Percentiles rank a stretch among this genome's conserved stretches.
phyloP scores from a whole-genome alignment of 2,888 invertebrate genomes.

The Protodeltote pygarga region DNA sequence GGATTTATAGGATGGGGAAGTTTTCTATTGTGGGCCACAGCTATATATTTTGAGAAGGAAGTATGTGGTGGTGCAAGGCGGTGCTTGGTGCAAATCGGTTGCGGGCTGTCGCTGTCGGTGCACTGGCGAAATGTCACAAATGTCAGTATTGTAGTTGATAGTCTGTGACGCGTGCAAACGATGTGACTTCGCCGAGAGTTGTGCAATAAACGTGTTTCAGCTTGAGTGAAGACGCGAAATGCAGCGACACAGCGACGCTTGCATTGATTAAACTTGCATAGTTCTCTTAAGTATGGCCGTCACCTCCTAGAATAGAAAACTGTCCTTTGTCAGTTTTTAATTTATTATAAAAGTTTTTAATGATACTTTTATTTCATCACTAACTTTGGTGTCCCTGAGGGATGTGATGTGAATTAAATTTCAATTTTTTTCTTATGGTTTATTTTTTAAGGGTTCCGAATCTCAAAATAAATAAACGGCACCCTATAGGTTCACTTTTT shows the following conservation, averaged over 20 bases:
- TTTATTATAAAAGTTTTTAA: too few species aligned
- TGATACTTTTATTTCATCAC: too few species aligned
- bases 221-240: slow-evolving; percentile 9
- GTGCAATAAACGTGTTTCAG: slow-evolving; percentile 22
- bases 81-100: slow-evolving; percentile 38
- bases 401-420: too few species aligned
- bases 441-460: too few species aligned
- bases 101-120: slow-evolving; percentile 22
- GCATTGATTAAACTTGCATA: neutral
- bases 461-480: too few species aligned
- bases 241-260: neutral
- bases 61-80: slow-evolving; percentile 36
- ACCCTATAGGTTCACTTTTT: too few species aligned
- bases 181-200: slow-evolving; percentile 9
- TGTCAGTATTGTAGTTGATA: slow-evolving; percentile 18
- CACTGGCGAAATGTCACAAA: slow-evolving; percentile 33
- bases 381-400: too few species aligned
- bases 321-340: too few species aligned
- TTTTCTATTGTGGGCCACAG: slow-evolving; percentile 7
- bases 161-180: slow-evolving; percentile 17
- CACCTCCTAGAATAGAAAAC: neutral
- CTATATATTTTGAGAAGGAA: slow-evolving; percentile 3
- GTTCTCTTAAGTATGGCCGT: neutral
- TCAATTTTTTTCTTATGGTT: too few species aligned
- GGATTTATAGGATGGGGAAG: slow-evolving; percentile 25